These are phyloP conservation scores for Prionailurus viverrinus DNA, from an alignment of 2,113 vertebrate genomes.

Conservation along the genomic window DNA sequence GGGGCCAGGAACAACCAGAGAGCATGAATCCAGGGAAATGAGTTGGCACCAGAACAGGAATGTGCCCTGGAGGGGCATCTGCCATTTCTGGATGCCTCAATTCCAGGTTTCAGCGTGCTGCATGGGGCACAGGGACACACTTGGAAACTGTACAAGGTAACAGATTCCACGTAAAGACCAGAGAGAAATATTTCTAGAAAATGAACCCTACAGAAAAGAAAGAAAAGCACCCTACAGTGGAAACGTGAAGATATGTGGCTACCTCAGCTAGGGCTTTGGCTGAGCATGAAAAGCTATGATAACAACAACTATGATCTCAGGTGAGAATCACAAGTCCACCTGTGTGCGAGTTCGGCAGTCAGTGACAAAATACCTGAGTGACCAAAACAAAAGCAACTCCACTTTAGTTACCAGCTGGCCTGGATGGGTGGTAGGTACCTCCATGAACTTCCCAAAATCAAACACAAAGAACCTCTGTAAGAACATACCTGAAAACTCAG, in stretches of 20 bases:
- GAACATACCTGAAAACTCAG: neutral
- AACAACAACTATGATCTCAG: neutral
- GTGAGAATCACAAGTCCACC: neutral
- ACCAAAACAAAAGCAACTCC: neutral
- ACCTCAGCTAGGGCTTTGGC: neutral
- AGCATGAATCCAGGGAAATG: neutral
- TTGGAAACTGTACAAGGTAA: neutral
- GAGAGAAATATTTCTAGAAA: neutral
- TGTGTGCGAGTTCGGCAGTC: neutral
- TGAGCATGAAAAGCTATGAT: neutral
- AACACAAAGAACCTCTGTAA: neutral
- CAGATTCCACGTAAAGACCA: neutral
- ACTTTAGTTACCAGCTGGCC: neutral
- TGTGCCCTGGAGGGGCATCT: neutral
- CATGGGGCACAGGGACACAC: neutral
- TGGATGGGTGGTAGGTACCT: too few relatives aligned
- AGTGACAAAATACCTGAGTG: neutral
- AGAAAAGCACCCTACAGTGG: neutral
- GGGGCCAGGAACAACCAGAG: neutral
- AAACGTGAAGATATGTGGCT: rapidly evolving
- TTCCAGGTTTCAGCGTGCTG: neutral
- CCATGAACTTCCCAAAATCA: neutral
- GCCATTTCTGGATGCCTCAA: neutral
- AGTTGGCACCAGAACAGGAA: neutral
- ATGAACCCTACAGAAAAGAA: neutral